phyloP scores from a whole-genome alignment of 2,113 vertebrate genomes.

The Perccottus glenii region DNA sequence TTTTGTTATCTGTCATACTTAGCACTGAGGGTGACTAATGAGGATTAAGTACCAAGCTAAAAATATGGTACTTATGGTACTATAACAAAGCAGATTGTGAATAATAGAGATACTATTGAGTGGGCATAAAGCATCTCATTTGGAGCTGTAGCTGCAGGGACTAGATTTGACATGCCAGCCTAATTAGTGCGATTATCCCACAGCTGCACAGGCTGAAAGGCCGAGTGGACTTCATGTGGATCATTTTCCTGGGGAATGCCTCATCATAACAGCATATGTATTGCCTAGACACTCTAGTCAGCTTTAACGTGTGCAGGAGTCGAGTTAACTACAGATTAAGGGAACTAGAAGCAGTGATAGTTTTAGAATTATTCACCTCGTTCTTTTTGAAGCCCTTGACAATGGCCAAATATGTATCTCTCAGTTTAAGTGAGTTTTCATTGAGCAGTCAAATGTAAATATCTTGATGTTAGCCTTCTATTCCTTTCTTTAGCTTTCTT shows the following conservation, averaged over 20 bases:
- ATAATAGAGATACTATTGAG: constrained; percentile 3
- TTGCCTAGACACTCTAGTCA: constrained; percentile 76
- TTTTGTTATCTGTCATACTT: too few species aligned
- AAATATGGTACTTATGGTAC: background rate
- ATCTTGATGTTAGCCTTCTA: too few species aligned
- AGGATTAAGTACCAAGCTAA: background rate
- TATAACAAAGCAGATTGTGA: constrained; percentile 10
- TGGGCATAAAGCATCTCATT: background rate
- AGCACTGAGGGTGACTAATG: too few species aligned
- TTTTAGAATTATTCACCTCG: too few species aligned
- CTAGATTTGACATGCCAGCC: constrained; percentile 80
- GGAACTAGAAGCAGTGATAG: too few species aligned
- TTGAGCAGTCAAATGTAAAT: too few species aligned
- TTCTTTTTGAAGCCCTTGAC: too few species aligned
- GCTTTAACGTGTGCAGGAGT: constrained; percentile 47
- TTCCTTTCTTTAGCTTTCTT: too few species aligned
- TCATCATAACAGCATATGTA: constrained; percentile 86
- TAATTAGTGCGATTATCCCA: constrained; percentile 94
- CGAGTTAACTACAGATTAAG: too few species aligned
- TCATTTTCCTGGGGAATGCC: constrained; percentile 86
- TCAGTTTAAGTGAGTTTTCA: too few species aligned
- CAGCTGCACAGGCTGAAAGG: constrained; percentile 87
- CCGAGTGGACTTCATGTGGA: constrained; percentile 91
- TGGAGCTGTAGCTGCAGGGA: constrained; percentile 28
- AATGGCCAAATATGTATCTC: too few species aligned